Conservation (phyloP, 2,113 vertebrate genomes). For the Datnioides undecimradiatus region DNA sequence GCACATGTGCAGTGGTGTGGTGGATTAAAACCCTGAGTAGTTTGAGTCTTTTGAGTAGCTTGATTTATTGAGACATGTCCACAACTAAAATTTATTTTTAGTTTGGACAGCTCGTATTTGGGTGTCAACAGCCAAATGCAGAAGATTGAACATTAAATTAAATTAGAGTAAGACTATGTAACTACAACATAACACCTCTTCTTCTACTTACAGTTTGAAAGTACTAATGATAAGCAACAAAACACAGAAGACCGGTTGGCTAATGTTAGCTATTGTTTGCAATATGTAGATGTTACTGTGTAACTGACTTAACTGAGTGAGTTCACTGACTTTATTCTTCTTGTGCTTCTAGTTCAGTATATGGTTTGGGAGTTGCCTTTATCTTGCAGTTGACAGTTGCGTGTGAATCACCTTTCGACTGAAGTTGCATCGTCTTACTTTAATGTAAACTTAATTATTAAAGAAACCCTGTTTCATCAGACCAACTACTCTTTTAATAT, state of each 20-base stretch:
- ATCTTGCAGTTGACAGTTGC: background rate
- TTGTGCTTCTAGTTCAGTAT: background rate
- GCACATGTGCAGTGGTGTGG: too few species aligned
- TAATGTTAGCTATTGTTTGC: background rate
- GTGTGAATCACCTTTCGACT: background rate
- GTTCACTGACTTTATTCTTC: background rate
- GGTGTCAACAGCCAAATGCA: background rate
- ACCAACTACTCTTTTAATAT: background rate
- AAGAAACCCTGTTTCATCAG: background rate
- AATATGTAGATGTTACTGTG: background rate
- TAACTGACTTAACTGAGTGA: background rate
- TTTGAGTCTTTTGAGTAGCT: background rate
- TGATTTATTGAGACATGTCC: background rate
- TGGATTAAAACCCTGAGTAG: too few species aligned
- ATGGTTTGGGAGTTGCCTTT: background rate
- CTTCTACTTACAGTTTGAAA: background rate
- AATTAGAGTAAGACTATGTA: background rate
- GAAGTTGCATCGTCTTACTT: background rate
- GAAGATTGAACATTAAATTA: background rate
- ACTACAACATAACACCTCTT: background rate
- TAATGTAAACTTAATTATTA: background rate
- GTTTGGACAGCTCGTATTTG: background rate
- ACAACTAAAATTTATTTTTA: background rate
- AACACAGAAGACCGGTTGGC: background rate
- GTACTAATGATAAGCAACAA: background rate